These are phyloP conservation scores for Hirundo rustica DNA, from an alignment of 2,797 vertebrate genomes.

Conservation along the genomic window DNA sequence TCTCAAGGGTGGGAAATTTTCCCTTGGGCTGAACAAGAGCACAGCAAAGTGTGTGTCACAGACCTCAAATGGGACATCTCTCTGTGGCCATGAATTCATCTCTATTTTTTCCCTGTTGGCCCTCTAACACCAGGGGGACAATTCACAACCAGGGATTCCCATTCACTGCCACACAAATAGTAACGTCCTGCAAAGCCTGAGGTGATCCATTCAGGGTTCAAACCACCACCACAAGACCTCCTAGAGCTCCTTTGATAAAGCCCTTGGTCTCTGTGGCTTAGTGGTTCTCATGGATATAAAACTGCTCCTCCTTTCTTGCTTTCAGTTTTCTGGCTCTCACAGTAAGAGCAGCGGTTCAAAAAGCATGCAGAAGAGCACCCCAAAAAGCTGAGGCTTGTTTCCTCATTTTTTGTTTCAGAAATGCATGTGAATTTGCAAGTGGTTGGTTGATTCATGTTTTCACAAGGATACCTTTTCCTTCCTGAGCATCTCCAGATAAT, in stretches of 20 bases:
- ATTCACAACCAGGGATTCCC: not conserved
- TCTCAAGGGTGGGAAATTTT: not conserved
- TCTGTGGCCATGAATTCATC: not conserved
- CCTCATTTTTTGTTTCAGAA: not conserved
- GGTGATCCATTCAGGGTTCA: not conserved
- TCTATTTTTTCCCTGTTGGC: not conserved
- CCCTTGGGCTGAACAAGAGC: not conserved
- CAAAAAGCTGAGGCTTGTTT: not conserved
- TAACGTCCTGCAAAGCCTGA: not conserved
- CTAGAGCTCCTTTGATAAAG: not conserved
- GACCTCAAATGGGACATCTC: not conserved
- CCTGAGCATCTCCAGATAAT: not conserved
- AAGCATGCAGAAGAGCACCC: not conserved
- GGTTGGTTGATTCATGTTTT: not conserved
- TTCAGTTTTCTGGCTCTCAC: not conserved
- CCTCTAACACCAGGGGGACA: not conserved
- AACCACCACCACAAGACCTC: not conserved
- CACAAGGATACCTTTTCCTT: not conserved
- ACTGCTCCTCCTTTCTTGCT: not conserved
- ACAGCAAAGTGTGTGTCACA: not conserved
- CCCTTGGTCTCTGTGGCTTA: not conserved
- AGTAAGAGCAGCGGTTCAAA: not conserved
- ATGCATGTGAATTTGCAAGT: not conserved
- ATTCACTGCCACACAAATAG: not conserved
- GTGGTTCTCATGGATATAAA: not conserved